Evolutionary conservation across 2,113 vertebrate genomes (phyloP), one percentile per base, ranked within the genome.

Genomic region (Proteles cristata): DNA sequence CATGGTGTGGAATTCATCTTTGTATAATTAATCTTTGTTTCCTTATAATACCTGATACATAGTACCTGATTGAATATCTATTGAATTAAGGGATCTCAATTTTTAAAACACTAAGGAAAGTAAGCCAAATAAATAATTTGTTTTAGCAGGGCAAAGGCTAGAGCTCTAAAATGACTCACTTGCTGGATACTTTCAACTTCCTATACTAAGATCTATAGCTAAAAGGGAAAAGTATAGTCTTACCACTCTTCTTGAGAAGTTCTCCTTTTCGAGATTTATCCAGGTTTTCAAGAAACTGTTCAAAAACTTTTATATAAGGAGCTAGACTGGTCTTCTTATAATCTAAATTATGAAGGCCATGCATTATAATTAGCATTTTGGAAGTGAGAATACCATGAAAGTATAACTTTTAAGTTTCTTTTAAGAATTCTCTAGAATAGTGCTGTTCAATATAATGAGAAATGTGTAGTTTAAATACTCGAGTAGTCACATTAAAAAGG

Each of bases 291-390:
- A 99, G 98, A 17, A 99, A 99, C 73, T 98, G 98, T 98, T 99
- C 99, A 0, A 99, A 99, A 96, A 99, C 63, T 98, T 99, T 99
- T 88, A 99, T 98, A 0, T 99, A 99, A 26, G 99, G 99, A 0
- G 98, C 99, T 96, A 99, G 98, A 96, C 99, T 99, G 1, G 99
- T 99, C 97, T 98, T 99, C 99, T 99, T 99, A 96, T 99, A 99
- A 98, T 99, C 99, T 99, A 97, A 81, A 83, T 94, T 77, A 87
- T 61, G 43, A 95, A 95, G n/a, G 63, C 48, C 50, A 66, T 21
- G 45, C 15, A 26, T 93, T 82, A 58, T 58, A 91, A 88, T 93
- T 69, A 96, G 50, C 28, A 93, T 69, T 85, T 87, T 93, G 74
- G 63, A 58, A 95, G 53, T n/a, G 96, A 93, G 61, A 95, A 68